phyloP scores from a whole-genome alignment of 1,140 invertebrate genomes.

The Episyrphus balteatus region DNA sequence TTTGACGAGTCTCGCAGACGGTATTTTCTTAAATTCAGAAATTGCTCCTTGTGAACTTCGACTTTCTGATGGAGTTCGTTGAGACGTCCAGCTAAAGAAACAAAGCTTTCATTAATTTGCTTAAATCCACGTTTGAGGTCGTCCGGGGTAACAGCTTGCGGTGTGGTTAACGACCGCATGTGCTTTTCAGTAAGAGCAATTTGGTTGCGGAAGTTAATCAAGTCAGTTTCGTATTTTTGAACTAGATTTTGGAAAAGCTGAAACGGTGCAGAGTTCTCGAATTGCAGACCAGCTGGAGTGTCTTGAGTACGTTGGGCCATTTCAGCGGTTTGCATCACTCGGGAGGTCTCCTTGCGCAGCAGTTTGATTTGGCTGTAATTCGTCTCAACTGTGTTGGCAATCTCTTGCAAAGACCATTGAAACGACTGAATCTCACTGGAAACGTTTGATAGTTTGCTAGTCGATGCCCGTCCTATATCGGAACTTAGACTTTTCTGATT shows the following conservation, averaged over 20 bases:
- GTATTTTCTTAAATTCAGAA: conserved; percentile 65
- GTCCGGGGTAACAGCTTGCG: conserved; percentile 53
- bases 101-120: conserved; percentile 72
- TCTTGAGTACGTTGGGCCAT: conserved; percentile 70
- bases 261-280: conserved; percentile 63
- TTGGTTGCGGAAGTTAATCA: conserved; percentile 56
- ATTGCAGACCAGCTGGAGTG: conserved; percentile 61
- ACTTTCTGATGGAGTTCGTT: conserved; percentile 67
- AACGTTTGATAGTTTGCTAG: conserved; percentile 28
- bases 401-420: conserved; percentile 35
- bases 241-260: conserved; percentile 61
- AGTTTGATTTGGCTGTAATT: conserved; percentile 56
- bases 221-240: conserved; percentile 60
- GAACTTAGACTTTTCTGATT: conserved; percentile 70
- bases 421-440: conserved; percentile 27
- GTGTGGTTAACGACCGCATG: conserved; percentile 54
- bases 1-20: conserved; percentile 66
- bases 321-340: conserved; percentile 61
- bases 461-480: conserved; percentile 55
- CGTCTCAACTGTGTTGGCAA: conserved; percentile 47
- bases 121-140: conserved; percentile 54
- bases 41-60: conserved; percentile 70
- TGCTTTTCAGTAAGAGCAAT: conserved; percentile 64
- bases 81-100: conserved; percentile 70
- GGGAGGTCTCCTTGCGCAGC: conserved; percentile 61